Evolutionary conservation across 2,113 vertebrate species (phyloP), one percentile per base, ranked within the genome.

Genomic region (Eptesicus fuscus): DNA sequence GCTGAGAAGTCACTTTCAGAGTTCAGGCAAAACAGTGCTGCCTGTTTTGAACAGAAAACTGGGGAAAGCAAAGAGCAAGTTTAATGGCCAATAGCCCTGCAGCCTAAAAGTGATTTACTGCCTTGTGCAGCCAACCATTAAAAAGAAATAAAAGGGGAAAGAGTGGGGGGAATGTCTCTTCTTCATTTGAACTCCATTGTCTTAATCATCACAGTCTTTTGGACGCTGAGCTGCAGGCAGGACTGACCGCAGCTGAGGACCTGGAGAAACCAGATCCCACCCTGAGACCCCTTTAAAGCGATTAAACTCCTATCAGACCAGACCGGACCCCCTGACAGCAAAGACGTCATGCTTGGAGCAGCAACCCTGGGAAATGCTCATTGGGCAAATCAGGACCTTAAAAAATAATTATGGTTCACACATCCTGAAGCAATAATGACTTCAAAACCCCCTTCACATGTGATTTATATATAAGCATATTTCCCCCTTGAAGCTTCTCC

Each of bases 391-490:
- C 93, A 96, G 90, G 88, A 76, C 90, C 88, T 97, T 92, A 96
- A 95, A 96, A 97, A 96, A 96, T 95, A 96, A 96, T 97, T 97
- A 96, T 1, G 20, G 95, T 92, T 96, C 74, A 92, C 96, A 97
- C 94, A 96, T 97, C 95, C 96, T 97, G 97, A 96, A 96, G 74
- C 69, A 97, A 97, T 96, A 97, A 96, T 42, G 95, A 95, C 93
- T 96, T 96, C 93, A 96, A 96, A 96, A 97, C 90, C 47, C 73
- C 92, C 77, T 92, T 92, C 92, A 71, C 83, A 28, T 90, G 93
- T 96, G 97, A 95, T 97, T 97, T 97, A 97, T 96, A 96, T 61
- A 63, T 42, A 51, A 92, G 74, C 69, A 89, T 59, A 95, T 94
- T 96, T 96, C 93, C 85, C 94, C 69, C 95, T 90, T 95, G 90